phyloP scores from a whole-genome alignment of 2,113 vertebrate species.

The Pomatorhinus ruficollis region DNA sequence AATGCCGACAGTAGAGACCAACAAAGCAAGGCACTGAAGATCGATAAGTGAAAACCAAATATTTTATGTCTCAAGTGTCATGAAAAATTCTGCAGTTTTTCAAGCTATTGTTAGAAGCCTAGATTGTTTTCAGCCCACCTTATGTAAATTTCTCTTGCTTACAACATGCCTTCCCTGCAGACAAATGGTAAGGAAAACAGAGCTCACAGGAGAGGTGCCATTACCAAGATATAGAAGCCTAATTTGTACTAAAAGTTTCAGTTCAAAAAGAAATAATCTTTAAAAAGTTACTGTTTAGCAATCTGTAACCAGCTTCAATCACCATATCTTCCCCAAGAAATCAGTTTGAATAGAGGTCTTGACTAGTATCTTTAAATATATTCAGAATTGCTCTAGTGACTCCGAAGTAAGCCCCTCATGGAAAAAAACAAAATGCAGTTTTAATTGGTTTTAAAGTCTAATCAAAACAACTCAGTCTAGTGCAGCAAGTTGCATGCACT shows the following conservation, averaged over 20 bases:
- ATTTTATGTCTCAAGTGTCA: not conserved
- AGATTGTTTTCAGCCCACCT: not conserved
- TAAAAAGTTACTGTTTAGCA: not conserved
- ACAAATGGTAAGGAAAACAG: not conserved
- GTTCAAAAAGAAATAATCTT: not conserved
- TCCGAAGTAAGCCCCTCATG: not conserved
- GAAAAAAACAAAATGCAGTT: not conserved
- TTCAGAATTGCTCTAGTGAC: not conserved
- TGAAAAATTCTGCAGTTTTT: not conserved
- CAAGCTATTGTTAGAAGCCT: not conserved
- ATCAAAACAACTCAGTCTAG: not conserved
- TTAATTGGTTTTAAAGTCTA: not conserved
- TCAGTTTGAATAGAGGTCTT: not conserved
- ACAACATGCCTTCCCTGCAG: not conserved
- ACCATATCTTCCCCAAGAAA: not conserved
- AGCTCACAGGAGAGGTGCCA: not conserved
- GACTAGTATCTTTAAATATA: not conserved
- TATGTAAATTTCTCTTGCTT: not conserved
- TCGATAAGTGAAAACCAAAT: not conserved
- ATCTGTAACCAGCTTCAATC: not conserved
- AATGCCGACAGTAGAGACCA: not conserved
- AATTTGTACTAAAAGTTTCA: not conserved
- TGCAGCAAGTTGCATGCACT: not conserved
- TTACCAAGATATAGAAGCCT: not conserved
- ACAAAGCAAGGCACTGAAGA: not conserved